phyloP scores from a whole-genome alignment of 2,113 vertebrate species.

The Empidonax alnorum region DNA sequence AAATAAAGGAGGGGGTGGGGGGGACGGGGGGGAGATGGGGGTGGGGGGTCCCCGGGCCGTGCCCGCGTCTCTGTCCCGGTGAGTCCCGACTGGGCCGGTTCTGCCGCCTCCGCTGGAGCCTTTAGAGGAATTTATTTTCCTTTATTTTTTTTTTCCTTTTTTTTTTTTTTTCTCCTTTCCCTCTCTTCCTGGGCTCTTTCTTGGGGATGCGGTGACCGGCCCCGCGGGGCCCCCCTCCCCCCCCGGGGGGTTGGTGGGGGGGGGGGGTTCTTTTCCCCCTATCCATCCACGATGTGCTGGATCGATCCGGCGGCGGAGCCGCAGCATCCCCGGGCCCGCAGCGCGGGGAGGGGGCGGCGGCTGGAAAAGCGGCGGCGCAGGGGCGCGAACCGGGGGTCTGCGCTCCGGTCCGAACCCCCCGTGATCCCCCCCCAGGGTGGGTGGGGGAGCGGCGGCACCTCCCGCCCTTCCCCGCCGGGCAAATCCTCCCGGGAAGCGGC shows the following conservation, averaged over 20 bases:
- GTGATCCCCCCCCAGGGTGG: neutral
- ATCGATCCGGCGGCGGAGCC: neutral
- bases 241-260: neutral
- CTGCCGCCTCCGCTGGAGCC: neutral
- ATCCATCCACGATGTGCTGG: neutral
- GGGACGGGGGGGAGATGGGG: too few relatives aligned
- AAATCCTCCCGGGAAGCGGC: neutral
- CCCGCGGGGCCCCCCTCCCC: constrained; percentile 21
- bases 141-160: neutral
- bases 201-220: neutral
- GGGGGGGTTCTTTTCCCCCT: too few relatives aligned
- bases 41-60: too few relatives aligned
- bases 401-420: neutral
- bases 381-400: neutral
- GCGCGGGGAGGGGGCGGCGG: neutral
- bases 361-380: neutral
- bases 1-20: too few relatives aligned
- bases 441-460: neutral
- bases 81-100: neutral
- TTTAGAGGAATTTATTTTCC: neutral
- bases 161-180: fast-evolving
- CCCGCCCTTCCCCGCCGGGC: neutral
- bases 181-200: neutral
- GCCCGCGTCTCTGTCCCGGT: neutral
- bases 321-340: neutral